phyloP scores from a whole-genome alignment of 1,140 invertebrate genomes.

The Drosophila micromelanica region DNA sequence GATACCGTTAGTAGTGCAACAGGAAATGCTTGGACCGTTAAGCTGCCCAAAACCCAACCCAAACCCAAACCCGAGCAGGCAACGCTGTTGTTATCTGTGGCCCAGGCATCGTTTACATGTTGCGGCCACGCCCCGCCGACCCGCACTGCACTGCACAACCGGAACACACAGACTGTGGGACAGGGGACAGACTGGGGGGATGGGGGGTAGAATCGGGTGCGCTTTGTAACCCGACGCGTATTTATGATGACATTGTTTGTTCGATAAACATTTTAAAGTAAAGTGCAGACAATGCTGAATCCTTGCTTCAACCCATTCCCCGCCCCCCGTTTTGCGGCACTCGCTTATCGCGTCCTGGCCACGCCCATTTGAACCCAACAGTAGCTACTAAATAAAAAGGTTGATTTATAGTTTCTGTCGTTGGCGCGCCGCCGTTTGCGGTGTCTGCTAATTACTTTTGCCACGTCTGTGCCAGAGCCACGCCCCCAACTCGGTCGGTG shows the following conservation, averaged over 20 bases:
- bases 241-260: constrained; percentile 83
- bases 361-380: constrained; percentile 35
- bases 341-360: constrained; percentile 53
- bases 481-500: constrained; percentile 45
- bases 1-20: constrained; percentile 52
- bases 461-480: constrained; percentile 64
- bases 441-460: constrained; percentile 79
- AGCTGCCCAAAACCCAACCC: too few relatives aligned
- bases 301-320: constrained; percentile 1
- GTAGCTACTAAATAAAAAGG: constrained; percentile 59
- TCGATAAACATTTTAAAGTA: constrained; percentile 79
- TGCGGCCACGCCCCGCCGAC: constrained; percentile 32
- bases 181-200: background rate
- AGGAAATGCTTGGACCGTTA: constrained; percentile 49
- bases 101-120: constrained; percentile 49
- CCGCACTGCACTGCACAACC: background rate
- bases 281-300: constrained; percentile 39
- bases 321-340: background rate
- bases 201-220: background rate
- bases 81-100: constrained; percentile 36
- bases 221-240: constrained; percentile 53
- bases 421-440: constrained; percentile 56
- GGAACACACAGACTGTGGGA: background rate
- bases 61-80: background rate
- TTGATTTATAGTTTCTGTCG: constrained; percentile 81